These are phyloP conservation scores for Homarus gammarus DNA, from an alignment of 2,888 invertebrate species.

Conservation along the genomic window DNA sequence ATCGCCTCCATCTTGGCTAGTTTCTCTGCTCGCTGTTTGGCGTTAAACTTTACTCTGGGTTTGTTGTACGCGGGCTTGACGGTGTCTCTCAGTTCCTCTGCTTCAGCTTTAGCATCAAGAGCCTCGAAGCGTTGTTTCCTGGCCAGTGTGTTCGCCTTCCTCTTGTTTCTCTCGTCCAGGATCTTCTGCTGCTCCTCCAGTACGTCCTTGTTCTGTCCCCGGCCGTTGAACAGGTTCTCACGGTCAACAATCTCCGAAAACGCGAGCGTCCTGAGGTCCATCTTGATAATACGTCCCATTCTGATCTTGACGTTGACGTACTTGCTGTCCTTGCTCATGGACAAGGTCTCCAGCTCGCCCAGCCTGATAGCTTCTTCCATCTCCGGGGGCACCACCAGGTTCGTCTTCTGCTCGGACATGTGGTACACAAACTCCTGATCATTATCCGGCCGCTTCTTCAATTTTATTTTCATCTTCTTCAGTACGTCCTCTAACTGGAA, in stretches of 20 bases:
- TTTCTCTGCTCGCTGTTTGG: conserved; percentile 73
- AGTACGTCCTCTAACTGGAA: conserved; percentile 65
- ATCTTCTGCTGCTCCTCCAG: conserved; percentile 71
- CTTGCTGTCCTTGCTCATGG: conserved; percentile 73
- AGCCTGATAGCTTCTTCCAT: conserved; percentile 73
- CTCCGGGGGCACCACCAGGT: conserved; percentile 70
- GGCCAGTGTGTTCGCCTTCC: conserved; percentile 72
- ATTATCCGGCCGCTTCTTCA: conserved; percentile 54
- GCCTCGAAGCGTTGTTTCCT: conserved; percentile 68
- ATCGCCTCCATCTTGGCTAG: conserved; percentile 70
- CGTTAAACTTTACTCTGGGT: conserved; percentile 72
- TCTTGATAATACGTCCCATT: conserved; percentile 72
- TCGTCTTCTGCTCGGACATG: conserved; percentile 62
- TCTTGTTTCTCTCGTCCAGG: conserved; percentile 64
- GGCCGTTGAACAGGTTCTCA: conserved; percentile 68
- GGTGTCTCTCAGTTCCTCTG: conserved; percentile 62
- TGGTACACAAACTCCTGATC: conserved; percentile 67
- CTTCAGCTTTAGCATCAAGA: conserved; percentile 69
- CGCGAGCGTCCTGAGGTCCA: conserved; percentile 53
- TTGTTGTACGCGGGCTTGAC: conserved; percentile 63
- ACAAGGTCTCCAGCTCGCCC: conserved; percentile 74
- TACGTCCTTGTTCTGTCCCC: conserved; percentile 73
- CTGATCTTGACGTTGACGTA: conserved; percentile 69
- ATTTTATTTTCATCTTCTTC: conserved; percentile 65
- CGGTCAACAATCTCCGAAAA: conserved; percentile 50